A percentile compares a stretch with the other conserved stretches of the same genome.
These are phyloP conservation scores for Pogonocherus hispidulus DNA, from an alignment of 2,888 invertebrate species.

Conservation along the genomic window DNA sequence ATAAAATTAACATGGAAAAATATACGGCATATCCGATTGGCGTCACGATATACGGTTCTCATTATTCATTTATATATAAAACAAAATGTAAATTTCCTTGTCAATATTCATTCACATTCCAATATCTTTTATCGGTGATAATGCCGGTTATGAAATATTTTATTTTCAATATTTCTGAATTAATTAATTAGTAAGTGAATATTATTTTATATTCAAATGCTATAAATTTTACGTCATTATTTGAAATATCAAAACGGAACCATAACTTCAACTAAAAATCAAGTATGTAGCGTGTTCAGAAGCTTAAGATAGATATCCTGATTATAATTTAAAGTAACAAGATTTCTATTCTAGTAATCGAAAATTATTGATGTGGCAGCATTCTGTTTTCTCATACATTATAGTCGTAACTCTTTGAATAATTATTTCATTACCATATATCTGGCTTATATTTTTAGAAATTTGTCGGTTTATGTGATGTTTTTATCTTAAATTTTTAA, in stretches of 20 bases:
- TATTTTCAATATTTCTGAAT: slow-evolving; percentile 11
- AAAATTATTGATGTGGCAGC: too few species aligned
- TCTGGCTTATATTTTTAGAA: too few species aligned
- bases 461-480: too few species aligned
- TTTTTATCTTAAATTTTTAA: too few species aligned
- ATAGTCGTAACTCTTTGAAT: too few species aligned
- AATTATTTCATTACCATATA: too few species aligned
- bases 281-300: too few species aligned
- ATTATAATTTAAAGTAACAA: too few species aligned
- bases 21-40: slow-evolving; percentile 15
- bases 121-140: slow-evolving; percentile 22
- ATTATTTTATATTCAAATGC: neutral
- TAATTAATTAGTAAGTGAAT: slow-evolving; percentile 9
- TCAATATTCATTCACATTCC: slow-evolving; percentile 25
- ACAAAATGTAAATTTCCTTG: slow-evolving; percentile 27
- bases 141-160: slow-evolving; percentile 19
- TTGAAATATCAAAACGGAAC: slow-evolving; percentile 8
- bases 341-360: too few species aligned
- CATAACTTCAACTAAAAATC: neutral
- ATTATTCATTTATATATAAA: slow-evolving; percentile 27
- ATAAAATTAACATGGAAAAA: slow-evolving; percentile 23
- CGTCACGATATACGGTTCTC: slow-evolving; percentile 15
- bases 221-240: neutral
- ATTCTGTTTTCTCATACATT: too few species aligned
- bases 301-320: too few species aligned